Conservation (phyloP, 2,113 vertebrate species). For the Sakesphorus luctuosus region DNA sequence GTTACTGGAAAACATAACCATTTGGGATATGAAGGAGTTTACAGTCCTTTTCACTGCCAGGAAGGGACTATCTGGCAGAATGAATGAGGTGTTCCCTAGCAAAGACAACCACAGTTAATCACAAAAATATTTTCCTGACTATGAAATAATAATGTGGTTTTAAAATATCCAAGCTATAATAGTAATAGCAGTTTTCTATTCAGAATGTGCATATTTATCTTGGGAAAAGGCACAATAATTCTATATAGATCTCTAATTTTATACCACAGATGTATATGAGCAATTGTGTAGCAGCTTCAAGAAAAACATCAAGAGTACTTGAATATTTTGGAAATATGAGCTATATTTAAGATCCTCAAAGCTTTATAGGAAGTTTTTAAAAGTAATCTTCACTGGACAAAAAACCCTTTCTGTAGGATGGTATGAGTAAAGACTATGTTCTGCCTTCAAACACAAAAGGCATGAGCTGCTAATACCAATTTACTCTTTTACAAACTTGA, state of each 20-base stretch:
- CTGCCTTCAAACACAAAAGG: neutral
- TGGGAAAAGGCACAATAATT: neutral
- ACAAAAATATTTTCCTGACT: slow-evolving; percentile 70
- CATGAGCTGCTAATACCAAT: neutral
- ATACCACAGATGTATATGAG: neutral
- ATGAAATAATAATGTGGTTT: slow-evolving; percentile 65
- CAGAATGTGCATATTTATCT: neutral
- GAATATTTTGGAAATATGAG: neutral
- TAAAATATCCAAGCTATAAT: slow-evolving; percentile 33
- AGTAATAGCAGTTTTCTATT: slow-evolving; percentile 5
- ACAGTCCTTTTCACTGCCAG: slow-evolving; percentile 9
- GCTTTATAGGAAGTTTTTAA: neutral
- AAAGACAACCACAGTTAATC: slow-evolving; percentile 73
- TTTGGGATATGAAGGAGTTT: neutral
- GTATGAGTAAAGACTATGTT: neutral
- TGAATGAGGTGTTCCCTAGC: slow-evolving; percentile 42
- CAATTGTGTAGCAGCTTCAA: neutral
- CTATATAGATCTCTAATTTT: neutral
- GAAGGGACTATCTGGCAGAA: slow-evolving; percentile 39
- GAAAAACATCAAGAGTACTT: neutral
- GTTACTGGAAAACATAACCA: slow-evolving; percentile 36
- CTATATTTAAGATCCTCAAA: neutral
- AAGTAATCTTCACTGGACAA: neutral
- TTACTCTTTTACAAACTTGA: neutral
- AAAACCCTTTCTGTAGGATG: neutral